Evolutionary conservation across 2,797 vertebrate species (phyloP), one percentile per base, ranked within the genome.

Genomic region (Pangasius larnaudii): DNA sequence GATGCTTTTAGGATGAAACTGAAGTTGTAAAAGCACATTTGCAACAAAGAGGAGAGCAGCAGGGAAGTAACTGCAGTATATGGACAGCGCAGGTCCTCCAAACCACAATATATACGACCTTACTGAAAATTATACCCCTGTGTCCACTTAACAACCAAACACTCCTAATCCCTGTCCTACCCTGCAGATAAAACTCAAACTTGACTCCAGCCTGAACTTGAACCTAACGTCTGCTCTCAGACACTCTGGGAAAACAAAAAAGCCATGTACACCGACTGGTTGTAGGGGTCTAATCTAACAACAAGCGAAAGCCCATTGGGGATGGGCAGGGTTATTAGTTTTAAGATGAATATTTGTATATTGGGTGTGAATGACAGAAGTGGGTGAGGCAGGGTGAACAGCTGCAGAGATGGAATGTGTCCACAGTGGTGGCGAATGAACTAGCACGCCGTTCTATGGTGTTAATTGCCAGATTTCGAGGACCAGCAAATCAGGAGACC

Each of bases 11-110:
- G 85, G 87, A 87, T 84, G 46, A 36, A 84, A 86, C 58, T 80
- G 58, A 89, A 63, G 88, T 85, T 87, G 89, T 90, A 90, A 91
- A 90, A 91, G 85, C 86, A 86, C 83, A 87, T 88, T 90, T 89
- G 61, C 46, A 63, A 88, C 72, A 72, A 53, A 77, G 67, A 89
- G 24, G n/a, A 88, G 63, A 81, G 74, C 85, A 5, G 82, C 85
- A 77, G 79, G 87, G 85, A 87, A 90, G 84, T 61, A 63, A 86
- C 79, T 85, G 74, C 58, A 80, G 39, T 88, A 86, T 77, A 87
- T 65, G 65, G 49, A 84, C 86, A 85, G 86, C 18, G 9, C 82
- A 88, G 58, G 71, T 88, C 27, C 42, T 89, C 65, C 46, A 83
- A 83, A 77, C n/a, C 58, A 72, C 82, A 81, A 88, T 84, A 88